Evolutionary conservation across 2,888 invertebrate genomes (phyloP).

Genomic region (Helicoverpa assulta): DNA sequence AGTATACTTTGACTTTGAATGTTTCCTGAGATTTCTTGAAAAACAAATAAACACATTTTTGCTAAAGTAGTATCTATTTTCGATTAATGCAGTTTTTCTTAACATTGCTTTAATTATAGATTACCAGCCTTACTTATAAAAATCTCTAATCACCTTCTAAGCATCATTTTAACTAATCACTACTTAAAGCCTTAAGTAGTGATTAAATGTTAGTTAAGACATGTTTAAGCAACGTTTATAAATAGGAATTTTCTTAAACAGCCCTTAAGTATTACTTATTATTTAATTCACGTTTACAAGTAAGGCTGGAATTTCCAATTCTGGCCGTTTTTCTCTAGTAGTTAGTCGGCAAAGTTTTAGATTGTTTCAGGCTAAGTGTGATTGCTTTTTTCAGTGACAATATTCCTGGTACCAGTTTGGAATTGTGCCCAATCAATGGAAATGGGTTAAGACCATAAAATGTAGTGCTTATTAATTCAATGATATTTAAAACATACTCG

Average conservation of each 20-base stretch:
- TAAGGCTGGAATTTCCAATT: background rate
- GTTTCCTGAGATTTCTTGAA: too few relatives aligned
- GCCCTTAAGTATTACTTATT: too few relatives aligned
- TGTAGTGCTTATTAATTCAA: background rate
- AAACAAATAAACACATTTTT: too few relatives aligned
- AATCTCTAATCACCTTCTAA: too few relatives aligned
- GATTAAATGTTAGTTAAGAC: too few relatives aligned
- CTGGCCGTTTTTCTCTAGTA: background rate
- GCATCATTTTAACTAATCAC: too few relatives aligned
- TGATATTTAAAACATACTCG: background rate
- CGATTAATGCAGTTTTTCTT: background rate
- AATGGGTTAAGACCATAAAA: background rate
- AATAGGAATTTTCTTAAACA: too few relatives aligned
- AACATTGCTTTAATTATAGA: background rate
- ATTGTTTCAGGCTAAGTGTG: constrained; percentile 8
- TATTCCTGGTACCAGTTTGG: constrained; percentile 16
- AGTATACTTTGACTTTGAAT: too few relatives aligned
- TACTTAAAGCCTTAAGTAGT: too few relatives aligned
- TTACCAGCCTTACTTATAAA: too few relatives aligned
- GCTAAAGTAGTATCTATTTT: background rate
- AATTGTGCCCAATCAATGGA: constrained; percentile 27
- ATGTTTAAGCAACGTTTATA: too few relatives aligned
- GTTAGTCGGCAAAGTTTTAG: constrained; percentile 5
- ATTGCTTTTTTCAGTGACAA: constrained; percentile 24
- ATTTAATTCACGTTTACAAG: too few relatives aligned